Evolutionary conservation across 1,140 invertebrate genomes (phyloP).

Genomic region (Tetragnatha versicolor): DNA sequence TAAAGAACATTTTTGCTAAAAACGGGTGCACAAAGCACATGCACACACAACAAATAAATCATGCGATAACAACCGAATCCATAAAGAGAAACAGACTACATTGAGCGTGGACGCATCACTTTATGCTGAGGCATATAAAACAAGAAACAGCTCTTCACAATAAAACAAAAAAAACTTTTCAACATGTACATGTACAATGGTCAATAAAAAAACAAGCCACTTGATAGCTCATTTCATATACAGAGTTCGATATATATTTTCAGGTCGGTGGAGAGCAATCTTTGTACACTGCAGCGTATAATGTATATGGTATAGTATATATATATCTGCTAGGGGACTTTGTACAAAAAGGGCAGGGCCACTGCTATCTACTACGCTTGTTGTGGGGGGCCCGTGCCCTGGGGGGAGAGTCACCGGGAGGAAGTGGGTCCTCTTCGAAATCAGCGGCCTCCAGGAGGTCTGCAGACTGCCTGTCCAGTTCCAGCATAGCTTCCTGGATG

Average conservation of each 20-base stretch:
- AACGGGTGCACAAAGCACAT: slow-evolving; percentile 55
- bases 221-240: slow-evolving; percentile 54
- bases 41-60: slow-evolving; percentile 55
- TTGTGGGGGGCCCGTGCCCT: slow-evolving; percentile 15
- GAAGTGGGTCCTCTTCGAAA: slow-evolving; percentile 17
- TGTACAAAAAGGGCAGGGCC: not conserved
- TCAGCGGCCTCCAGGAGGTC: slow-evolving; percentile 16
- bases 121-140: slow-evolving; percentile 52
- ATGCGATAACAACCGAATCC: slow-evolving; percentile 57
- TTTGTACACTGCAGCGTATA: slow-evolving; percentile 52
- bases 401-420: not conserved
- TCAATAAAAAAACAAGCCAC: slow-evolving; percentile 54
- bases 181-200: slow-evolving; percentile 49
- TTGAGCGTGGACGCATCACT: slow-evolving; percentile 56
- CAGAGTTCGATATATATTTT: slow-evolving; percentile 10
- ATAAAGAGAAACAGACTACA: slow-evolving; percentile 54
- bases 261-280: slow-evolving; percentile 16
- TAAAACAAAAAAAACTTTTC: slow-evolving; percentile 33
- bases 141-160: slow-evolving; percentile 42
- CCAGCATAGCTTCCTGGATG: slow-evolving; percentile 88
- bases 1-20: slow-evolving; percentile 55
- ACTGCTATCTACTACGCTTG: slow-evolving; percentile 50
- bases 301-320: slow-evolving; percentile 8
- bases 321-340: not conserved
- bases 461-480: slow-evolving; percentile 73